Percentiles rank a stretch among this genome's conserved stretches.
These are phyloP conservation scores for Phylloscopus trochilus DNA, from an alignment of 2,113 vertebrate genomes.

Conservation along the genomic window DNA sequence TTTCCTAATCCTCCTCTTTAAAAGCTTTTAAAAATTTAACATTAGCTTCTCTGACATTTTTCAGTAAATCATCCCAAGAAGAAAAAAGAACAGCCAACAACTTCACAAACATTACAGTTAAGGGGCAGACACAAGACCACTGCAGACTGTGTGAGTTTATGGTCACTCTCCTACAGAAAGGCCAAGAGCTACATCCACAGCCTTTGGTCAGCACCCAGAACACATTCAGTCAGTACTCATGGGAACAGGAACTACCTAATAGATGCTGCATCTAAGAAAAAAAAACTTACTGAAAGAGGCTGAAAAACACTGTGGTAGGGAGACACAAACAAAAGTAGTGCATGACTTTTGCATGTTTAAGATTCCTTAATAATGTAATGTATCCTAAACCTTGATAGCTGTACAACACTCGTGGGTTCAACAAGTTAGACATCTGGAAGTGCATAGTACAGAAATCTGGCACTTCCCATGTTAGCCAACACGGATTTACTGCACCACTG, in stretches of 20 bases:
- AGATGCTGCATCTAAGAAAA: background rate
- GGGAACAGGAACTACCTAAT: background rate
- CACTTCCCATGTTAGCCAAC: background rate
- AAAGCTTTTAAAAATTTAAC: background rate
- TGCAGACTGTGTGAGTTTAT: background rate
- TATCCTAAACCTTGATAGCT: background rate
- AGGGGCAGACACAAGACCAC: background rate
- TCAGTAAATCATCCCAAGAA: background rate
- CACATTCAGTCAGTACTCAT: background rate
- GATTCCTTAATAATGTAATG: background rate
- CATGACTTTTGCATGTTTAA: background rate
- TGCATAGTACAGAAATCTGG: background rate
- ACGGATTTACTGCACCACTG: background rate
- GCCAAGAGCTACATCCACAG: background rate
- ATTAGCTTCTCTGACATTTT: background rate
- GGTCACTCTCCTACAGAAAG: background rate
- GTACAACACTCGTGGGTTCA: background rate
- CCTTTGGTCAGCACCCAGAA: background rate
- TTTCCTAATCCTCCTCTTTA: background rate
- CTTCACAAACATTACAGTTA: rapidly evolving
- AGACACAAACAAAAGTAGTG: background rate
- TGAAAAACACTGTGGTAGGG: background rate
- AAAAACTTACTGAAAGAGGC: background rate
- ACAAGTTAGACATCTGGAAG: background rate
- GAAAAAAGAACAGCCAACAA: background rate